phyloP scores from a whole-genome alignment of 2,113 vertebrate species.

The Origma solitaria region DNA sequence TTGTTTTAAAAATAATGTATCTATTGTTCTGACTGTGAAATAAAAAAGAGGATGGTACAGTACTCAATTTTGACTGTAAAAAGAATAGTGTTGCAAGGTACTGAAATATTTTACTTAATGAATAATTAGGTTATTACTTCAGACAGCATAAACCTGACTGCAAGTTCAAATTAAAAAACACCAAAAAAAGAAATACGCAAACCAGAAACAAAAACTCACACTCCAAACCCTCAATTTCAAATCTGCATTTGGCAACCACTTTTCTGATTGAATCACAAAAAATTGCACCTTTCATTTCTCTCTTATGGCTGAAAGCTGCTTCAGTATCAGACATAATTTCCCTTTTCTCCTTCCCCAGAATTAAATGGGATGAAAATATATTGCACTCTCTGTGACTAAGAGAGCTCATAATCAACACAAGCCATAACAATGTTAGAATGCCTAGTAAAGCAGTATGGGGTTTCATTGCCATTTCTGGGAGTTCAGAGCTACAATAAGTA shows the following conservation, averaged over 20 bases:
- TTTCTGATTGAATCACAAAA: background rate
- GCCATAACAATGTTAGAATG: background rate
- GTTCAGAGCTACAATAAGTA: background rate
- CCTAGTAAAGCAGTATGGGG: background rate
- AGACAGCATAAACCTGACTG: background rate
- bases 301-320: background rate
- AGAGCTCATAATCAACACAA: background rate
- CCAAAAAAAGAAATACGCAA: background rate
- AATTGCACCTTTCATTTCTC: background rate
- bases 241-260: background rate
- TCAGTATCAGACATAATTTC: background rate
- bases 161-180: background rate
- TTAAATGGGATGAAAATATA: background rate
- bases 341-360: background rate
- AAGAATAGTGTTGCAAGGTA: background rate
- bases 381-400: background rate
- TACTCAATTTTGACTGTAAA: background rate
- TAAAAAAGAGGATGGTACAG: background rate
- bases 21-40: background rate
- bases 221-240: background rate
- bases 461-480: background rate
- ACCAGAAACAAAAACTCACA: background rate
- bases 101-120: background rate
- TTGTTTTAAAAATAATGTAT: background rate
- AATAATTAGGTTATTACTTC: background rate